Evolutionary conservation across 2,113 vertebrate genomes (phyloP).

Genomic region (Siniperca chuatsi): DNA sequence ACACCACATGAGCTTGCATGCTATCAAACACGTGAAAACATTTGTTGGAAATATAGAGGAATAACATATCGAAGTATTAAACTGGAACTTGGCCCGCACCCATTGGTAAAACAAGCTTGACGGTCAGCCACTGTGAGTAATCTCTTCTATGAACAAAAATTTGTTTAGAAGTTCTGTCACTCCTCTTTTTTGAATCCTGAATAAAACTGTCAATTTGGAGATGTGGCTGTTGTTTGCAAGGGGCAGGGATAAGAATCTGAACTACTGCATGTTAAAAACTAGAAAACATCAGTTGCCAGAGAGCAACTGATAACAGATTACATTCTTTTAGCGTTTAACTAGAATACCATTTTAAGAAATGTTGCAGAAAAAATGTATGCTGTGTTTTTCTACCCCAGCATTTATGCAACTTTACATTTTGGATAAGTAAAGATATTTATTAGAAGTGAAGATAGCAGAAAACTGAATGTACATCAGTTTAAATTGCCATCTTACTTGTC

Average conservation of each 20-base stretch:
- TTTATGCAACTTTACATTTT: neutral
- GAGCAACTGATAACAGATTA: neutral
- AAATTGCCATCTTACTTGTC: neutral
- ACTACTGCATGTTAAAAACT: neutral
- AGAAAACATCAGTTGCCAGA: neutral
- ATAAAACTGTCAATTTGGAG: neutral
- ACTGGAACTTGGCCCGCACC: neutral
- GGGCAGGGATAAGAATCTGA: neutral
- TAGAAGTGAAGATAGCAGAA: neutral
- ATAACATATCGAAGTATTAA: neutral
- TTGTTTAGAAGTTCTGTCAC: neutral
- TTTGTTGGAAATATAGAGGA: neutral
- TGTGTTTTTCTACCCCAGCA: neutral
- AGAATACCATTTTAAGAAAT: neutral
- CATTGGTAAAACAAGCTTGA: neutral
- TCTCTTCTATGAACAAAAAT: neutral
- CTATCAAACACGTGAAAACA: neutral
- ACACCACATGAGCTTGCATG: neutral
- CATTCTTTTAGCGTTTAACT: neutral
- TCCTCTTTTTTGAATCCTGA: neutral
- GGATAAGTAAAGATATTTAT: neutral
- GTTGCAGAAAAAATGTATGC: neutral
- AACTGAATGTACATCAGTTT: neutral
- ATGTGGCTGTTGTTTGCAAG: neutral
- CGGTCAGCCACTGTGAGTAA: neutral